Evolutionary conservation across 1,140 invertebrate genomes (phyloP), one percentile per base, ranked within the genome.

Genomic region (Drosophila pseudoobscura): DNA sequence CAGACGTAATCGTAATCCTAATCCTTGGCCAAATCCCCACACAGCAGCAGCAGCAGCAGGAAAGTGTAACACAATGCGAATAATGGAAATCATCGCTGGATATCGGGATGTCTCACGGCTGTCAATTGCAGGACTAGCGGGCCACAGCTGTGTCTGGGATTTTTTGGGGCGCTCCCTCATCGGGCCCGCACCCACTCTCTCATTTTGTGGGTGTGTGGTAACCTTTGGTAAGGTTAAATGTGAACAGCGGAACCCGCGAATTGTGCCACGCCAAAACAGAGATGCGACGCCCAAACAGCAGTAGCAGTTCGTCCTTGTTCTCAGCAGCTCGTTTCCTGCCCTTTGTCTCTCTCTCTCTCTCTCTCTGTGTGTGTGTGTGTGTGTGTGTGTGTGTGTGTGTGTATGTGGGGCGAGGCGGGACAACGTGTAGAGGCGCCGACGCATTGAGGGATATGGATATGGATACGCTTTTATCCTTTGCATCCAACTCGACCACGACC

Each of bases 141-240:
- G 11, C 9, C 35, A 39, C 35, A 65, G 62, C 59, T 64, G 45
- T 31, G 31, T 17, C 58, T 39, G 17, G 3, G 3, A 4, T n/a
- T 22, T 7, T 39, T 29, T 43, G 15, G 44, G 41, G 39, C 59
- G 53, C 49, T 70, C 47, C 53, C 68, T 71, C 20, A 20, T 20
- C 2, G 20, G 20, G 20, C 43, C 51, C 46, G 53, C 68, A 53
- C 68, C n/a, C 68, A 46, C 56, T 35, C 63, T 66, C 60, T 64
- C 44, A 43, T 35, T 39, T 39, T 39, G 35, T 13, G 11, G 60
- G 64, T 44, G 60, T 44, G 72, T 62, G 60, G 72, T 84, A 84
- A 84, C 80, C 80, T 84, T 85, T 84, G 60, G 62, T 85, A 85
- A 84, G 80, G 80, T 84, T 84, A 84, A 84, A 84, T 83, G 76